phyloP scores from a whole-genome alignment of 2,797 vertebrate genomes.

The Leptoclinus maculatus region DNA sequence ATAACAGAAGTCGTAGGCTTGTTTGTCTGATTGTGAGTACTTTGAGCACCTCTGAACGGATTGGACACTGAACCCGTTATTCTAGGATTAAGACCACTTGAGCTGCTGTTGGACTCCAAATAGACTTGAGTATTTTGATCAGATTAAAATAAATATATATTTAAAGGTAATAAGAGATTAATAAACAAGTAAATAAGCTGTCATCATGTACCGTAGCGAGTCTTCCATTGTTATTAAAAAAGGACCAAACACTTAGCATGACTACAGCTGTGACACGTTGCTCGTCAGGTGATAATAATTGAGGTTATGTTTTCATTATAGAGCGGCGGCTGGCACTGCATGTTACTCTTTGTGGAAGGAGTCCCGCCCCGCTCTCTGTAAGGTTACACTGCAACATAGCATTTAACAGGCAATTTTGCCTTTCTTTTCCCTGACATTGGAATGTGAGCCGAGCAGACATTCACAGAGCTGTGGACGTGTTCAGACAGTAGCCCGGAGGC shows the following conservation, averaged over 20 bases:
- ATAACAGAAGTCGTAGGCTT: neutral
- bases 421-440: conserved; percentile 70
- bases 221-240: neutral
- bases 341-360: neutral
- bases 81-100: neutral
- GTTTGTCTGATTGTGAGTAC: neutral
- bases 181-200: neutral
- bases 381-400: conserved; percentile 31
- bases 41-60: neutral
- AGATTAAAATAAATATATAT: neutral
- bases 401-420: conserved; percentile 51
- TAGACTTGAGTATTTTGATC: neutral
- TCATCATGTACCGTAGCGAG: neutral
- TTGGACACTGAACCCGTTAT: neutral
- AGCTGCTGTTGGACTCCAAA: neutral
- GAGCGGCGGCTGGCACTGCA: conserved; percentile 1
- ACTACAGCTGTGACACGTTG: neutral
- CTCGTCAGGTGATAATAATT: conserved; percentile 7
- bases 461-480: conserved; percentile 71
- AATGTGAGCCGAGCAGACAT: conserved; percentile 71
- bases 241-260: neutral
- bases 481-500: conserved; percentile 71
- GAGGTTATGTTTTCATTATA: conserved; percentile 2
- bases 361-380: conserved; percentile 15
- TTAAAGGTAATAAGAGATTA: neutral